A percentile compares a stretch with the other conserved stretches of the same genome.
Evolutionary conservation across 2,797 vertebrate genomes (phyloP).

Genomic region (Ptychobarbus kaznakovi): DNA sequence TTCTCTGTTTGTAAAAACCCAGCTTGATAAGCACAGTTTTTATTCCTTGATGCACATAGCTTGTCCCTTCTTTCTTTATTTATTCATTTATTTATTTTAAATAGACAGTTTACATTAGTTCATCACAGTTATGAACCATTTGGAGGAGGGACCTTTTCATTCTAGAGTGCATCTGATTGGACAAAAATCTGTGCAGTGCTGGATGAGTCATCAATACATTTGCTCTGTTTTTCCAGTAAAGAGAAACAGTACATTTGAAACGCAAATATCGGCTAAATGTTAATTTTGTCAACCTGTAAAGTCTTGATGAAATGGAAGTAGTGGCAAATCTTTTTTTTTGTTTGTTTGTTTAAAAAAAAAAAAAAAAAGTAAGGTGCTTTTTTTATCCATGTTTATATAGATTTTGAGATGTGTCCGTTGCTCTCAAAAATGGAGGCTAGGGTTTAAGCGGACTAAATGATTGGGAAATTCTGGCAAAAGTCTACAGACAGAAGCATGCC

Average conservation of each 20-base stretch:
- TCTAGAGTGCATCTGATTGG: constrained; percentile 1
- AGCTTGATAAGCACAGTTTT: neutral
- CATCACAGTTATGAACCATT: neutral
- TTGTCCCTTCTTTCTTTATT: neutral
- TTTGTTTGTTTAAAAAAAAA: too few relatives aligned
- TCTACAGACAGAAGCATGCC: neutral
- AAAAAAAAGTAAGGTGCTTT: too few relatives aligned
- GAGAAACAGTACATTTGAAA: neutral
- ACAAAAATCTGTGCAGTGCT: neutral
- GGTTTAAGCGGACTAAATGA: neutral
- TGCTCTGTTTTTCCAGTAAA: neutral
- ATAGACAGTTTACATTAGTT: neutral
- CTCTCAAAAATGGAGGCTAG: neutral
- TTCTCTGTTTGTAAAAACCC: constrained; percentile 80
- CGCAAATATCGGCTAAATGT: neutral
- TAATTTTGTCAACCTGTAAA: neutral
- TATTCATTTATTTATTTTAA: neutral
- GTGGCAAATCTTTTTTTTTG: neutral
- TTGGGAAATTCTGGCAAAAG: neutral
- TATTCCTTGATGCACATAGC: neutral
- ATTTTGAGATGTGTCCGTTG: neutral
- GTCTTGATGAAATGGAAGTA: neutral
- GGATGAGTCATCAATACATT: neutral
- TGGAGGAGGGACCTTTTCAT: neutral
- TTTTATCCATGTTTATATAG: neutral